These are phyloP conservation scores for Drosophila mojavensis DNA, from an alignment of 1,140 invertebrate genomes.

Conservation along the genomic window DNA sequence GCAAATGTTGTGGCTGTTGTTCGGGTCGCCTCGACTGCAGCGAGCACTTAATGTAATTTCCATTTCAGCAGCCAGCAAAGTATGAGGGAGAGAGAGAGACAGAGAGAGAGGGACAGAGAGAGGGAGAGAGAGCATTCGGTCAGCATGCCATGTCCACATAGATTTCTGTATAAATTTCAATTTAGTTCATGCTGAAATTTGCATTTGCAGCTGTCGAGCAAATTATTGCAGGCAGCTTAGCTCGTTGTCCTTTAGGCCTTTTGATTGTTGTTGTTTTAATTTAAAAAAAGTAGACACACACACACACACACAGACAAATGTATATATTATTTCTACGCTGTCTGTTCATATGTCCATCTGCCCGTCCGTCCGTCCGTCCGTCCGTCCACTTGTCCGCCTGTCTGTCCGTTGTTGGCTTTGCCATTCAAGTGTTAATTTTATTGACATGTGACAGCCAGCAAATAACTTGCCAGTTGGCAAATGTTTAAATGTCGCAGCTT, in stretches of 20 bases:
- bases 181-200: slow-evolving; percentile 65
- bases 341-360: not conserved
- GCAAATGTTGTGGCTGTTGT: not conserved
- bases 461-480: slow-evolving; percentile 64
- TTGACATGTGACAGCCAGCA: slow-evolving; percentile 78
- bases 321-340: slow-evolving; percentile 28
- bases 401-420: slow-evolving; percentile 35
- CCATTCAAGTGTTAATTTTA: slow-evolving; percentile 78
- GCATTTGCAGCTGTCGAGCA: slow-evolving; percentile 77
- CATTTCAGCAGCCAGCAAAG: slow-evolving; percentile 35
- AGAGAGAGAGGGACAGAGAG: no score
- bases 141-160: slow-evolving; percentile 4
- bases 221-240: slow-evolving; percentile 67
- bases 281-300: slow-evolving; percentile 52
- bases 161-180: slow-evolving; percentile 70
- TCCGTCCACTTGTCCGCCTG: not conserved
- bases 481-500: slow-evolving; percentile 52
- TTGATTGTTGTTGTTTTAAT: slow-evolving; percentile 71
- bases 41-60: slow-evolving; percentile 71
- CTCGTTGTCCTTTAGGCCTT: slow-evolving; percentile 34
- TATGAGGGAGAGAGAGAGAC: no score
- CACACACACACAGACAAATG: slow-evolving; percentile 8
- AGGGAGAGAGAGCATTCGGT: not conserved
- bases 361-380: not conserved
- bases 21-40: slow-evolving; percentile 14